phyloP scores from a whole-genome alignment of 2,113 vertebrate species.

The Lycaon pictus region DNA sequence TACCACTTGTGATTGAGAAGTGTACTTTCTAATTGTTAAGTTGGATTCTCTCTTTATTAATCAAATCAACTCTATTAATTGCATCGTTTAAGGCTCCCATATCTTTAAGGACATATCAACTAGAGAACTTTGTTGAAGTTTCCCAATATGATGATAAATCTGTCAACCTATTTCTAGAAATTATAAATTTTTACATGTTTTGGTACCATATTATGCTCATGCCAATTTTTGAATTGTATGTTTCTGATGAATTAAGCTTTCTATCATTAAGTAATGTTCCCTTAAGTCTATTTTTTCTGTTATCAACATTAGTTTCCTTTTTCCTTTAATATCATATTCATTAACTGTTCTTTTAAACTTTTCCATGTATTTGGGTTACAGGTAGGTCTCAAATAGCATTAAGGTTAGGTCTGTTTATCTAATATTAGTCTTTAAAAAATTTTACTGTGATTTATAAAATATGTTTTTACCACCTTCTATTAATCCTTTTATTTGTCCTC shows the following conservation, averaged over 20 bases:
- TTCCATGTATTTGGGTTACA: neutral
- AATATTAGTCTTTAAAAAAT: slow-evolving; percentile 4
- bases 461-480: neutral
- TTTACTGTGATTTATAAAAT: neutral
- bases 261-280: neutral
- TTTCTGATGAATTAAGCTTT: neutral
- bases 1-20: neutral
- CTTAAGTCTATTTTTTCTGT: neutral
- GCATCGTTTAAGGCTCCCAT: neutral
- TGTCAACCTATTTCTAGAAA: neutral
- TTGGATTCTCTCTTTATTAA: neutral
- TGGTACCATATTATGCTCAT: neutral
- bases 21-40: neutral
- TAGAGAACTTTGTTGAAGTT: neutral
- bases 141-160: neutral
- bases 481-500: neutral
- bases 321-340: neutral
- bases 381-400: neutral
- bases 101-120: neutral
- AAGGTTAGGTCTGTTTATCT: neutral
- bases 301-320: neutral
- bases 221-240: neutral
- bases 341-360: neutral
- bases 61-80: neutral
- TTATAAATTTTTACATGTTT: neutral